Base-by-base conservation (phyloP, 1,140 invertebrate genomes). In the Centruroides vittatus region DNA sequence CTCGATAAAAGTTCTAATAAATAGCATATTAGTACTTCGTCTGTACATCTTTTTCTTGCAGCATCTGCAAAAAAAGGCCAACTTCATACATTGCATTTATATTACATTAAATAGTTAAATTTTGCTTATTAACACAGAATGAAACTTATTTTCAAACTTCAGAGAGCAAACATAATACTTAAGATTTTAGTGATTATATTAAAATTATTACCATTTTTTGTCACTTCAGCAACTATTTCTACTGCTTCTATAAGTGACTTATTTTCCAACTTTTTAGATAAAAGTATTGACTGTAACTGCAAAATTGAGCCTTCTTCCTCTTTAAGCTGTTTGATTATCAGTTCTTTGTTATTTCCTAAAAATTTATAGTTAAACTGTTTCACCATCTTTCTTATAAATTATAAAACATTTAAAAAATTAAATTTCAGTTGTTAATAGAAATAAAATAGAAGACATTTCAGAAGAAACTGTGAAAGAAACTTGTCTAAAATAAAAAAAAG, bases 211-310 rank as follows among this genome's bases (percentile, higher is more conserved):
- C 73, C 73, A 67, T 67, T 67, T 70, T 75, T 75, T 3, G 73
- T 70, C 0, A 75, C 56, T 66, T 75, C 73, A 52, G 73, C 73
- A 41, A 74, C 57, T 10, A 74, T 52, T 62, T 74, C 69, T n/a
- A 70, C 67, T 46, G 70, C 67, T 61, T 41, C 8, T 8, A 41
- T 8, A 41, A 41, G 5, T 6, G 8, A 41, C 3, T 41, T 41
- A 41, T 8, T 6, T 8, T 41, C 41, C 8, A 41, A 41, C 3
- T 41, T 41, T 41, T 41, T 41, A 41, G 41, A 41, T 8, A 41
- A 41, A 41, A 41, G 41, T 41, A 41, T 6, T 41, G 41, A 41
- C 8, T 41, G 41, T 41, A 41, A 41, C 41, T 41, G 41, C 41
- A 41, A 6, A 8, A 41, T 8, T 6, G 5, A 41, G 8, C 41